Conservation (phyloP, 2,797 vertebrate genomes). For the Sebastolobus alascanus region DNA sequence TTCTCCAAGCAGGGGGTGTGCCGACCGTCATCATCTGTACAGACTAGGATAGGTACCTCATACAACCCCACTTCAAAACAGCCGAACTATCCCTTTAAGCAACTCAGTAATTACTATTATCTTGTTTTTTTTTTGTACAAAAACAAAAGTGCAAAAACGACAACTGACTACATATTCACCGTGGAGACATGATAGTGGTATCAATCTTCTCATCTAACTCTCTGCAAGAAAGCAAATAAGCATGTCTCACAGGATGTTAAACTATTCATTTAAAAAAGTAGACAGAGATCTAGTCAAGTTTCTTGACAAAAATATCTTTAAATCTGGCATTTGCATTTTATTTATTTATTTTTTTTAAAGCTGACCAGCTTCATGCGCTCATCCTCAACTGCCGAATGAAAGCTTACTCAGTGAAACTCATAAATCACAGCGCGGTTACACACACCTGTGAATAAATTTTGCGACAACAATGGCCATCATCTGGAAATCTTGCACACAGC, state of each 20-base stretch:
- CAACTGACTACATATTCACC: neutral
- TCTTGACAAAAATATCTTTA: slow-evolving; percentile 22
- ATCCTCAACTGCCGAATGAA: slow-evolving; percentile 21
- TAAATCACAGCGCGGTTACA: slow-evolving; percentile 52
- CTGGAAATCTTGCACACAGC: slow-evolving; percentile 43
- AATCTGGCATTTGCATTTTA: slow-evolving; percentile 5
- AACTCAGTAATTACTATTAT: neutral
- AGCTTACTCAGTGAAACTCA: slow-evolving; percentile 35
- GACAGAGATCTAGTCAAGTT: slow-evolving; percentile 1
- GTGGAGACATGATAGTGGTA: neutral
- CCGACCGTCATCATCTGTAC: too few relatives aligned
- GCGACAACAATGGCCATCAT: slow-evolving; percentile 46
- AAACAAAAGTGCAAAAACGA: neutral
- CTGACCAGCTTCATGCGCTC: slow-evolving; percentile 1
- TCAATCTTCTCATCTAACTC: neutral
- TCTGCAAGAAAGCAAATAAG: neutral
- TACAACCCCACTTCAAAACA: too few relatives aligned
- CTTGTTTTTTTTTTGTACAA: too few relatives aligned
- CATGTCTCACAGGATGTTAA: neutral
- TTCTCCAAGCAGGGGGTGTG: too few relatives aligned
- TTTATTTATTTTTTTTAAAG: neutral
- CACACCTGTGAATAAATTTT: slow-evolving; percentile 47
- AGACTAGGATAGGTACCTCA: too few relatives aligned
- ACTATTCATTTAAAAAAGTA: neutral
- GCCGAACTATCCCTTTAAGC: too few relatives aligned